Evolutionary conservation across 2,797 vertebrate species (phyloP), one percentile per base, ranked within the genome.

Genomic region (Loriculus beryllinus): DNA sequence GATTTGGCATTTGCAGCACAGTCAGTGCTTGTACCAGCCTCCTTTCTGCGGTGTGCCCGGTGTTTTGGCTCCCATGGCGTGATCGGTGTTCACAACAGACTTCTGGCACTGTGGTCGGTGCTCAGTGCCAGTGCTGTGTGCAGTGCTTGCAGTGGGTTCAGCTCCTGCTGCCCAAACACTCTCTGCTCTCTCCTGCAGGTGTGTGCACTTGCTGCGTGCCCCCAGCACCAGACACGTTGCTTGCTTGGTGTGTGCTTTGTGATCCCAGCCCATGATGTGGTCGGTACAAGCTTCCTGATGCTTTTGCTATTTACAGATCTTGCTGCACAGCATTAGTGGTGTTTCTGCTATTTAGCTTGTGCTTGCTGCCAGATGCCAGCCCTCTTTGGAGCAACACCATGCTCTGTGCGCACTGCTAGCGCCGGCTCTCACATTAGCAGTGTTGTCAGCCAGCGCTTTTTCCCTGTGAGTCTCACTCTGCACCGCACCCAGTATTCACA

Each of bases 151-250:
- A 5, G n/a, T 1, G 37, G 57, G 65, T 62, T 77, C 78, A 23
- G 64, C 26, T 59, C 35, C 47, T 0, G 0, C 51, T 86, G 60
- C 47, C 40, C 0, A 0, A 1, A 0, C 1, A 0, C 39, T 39
- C 57, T 33, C 14, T 0, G 0, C 47, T 31, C 0, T 0, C 49
- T 76, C 39, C 20, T 0, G 0, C 25, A 11, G 51, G 7, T 5
- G 20, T 29, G 26, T 9, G 5, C 0, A 1, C 45, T 18, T 59
- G 60, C 79, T 37, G 54, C 63, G 7, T 37, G 35, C 67, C 17
- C 48, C 8, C 26, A 2, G 33, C 8, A 20, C 76, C 51, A 21
- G 6, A 4, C 0, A 11, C 1, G 1, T 54, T n/a, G 45, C 37
- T 64, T 4, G 1, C 62, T 82, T 6, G 0, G 56, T 54, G 49